These are phyloP conservation scores for Alligator sinensis DNA, from an alignment of 2,113 vertebrate genomes.

Conservation along the genomic window DNA sequence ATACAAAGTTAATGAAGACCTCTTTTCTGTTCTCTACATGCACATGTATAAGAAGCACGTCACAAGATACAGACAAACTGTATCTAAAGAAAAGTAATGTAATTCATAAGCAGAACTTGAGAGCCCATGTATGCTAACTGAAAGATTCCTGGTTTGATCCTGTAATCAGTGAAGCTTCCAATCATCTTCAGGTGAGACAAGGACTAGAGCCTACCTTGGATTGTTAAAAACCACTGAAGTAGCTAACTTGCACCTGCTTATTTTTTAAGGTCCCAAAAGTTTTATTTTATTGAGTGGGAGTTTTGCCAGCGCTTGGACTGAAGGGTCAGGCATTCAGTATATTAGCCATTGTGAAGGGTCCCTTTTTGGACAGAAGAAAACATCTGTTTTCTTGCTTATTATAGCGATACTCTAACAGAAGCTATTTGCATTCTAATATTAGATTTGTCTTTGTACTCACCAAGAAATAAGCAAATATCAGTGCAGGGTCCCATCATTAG, in stretches of 20 bases:
- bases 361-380: background rate
- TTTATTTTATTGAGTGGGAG: background rate
- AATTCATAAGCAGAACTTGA: background rate
- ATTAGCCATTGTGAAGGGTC: background rate
- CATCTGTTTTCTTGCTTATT: background rate
- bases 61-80: background rate
- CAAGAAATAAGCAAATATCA: constrained; percentile 14
- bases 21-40: background rate
- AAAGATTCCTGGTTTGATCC: background rate
- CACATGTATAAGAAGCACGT: accelerated
- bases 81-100: background rate
- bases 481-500: background rate
- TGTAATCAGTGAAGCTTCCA: background rate
- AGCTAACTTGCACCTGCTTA: background rate
- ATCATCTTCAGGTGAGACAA: background rate
- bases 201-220: background rate
- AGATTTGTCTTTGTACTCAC: background rate
- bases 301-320: background rate
- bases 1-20: background rate
- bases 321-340: background rate
- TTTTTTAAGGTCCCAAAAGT: background rate
- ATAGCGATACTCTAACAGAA: background rate
- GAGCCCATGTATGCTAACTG: background rate
- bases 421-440: background rate
- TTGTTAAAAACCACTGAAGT: background rate